Evolutionary conservation across 2,888 invertebrate genomes (phyloP).

Genomic region (Plebejus melissa): DNA sequence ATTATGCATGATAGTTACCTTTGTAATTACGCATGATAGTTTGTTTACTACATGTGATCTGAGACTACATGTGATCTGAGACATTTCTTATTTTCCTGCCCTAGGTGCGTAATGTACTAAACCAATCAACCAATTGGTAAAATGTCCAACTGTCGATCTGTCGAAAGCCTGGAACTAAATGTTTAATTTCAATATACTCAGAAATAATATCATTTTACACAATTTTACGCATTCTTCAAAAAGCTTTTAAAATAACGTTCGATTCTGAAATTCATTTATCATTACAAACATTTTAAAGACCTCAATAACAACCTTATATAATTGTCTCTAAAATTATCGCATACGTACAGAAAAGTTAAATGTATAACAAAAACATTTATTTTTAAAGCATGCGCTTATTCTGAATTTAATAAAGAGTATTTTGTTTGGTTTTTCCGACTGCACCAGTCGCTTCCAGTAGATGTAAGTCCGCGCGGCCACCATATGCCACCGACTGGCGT

Average conservation of each 20-base stretch:
- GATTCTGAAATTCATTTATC: background rate
- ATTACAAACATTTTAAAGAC: no score
- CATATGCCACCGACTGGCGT: constrained; percentile 68
- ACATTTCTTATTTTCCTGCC: no score
- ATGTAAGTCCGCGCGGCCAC: constrained; percentile 44
- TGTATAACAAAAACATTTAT: no score
- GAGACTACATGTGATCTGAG: no score
- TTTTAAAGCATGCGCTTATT: background rate
- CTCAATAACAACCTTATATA: background rate
- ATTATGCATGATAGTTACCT: no score
- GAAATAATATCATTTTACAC: background rate
- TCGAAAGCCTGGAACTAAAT: no score
- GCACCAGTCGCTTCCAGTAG: constrained; percentile 43
- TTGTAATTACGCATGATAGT: no score
- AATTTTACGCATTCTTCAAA: background rate
- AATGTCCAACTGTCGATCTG: background rate
- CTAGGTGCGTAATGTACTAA: no score
- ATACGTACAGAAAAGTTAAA: background rate
- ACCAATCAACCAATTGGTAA: no score
- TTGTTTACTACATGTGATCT: no score
- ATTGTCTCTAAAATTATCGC: background rate
- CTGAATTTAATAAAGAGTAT: background rate
- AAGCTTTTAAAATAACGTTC: background rate
- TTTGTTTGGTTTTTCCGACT: background rate
- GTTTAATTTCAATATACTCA: background rate